Conservation (phyloP, 2,888 invertebrate genomes). For the Drosophila falleni region DNA sequence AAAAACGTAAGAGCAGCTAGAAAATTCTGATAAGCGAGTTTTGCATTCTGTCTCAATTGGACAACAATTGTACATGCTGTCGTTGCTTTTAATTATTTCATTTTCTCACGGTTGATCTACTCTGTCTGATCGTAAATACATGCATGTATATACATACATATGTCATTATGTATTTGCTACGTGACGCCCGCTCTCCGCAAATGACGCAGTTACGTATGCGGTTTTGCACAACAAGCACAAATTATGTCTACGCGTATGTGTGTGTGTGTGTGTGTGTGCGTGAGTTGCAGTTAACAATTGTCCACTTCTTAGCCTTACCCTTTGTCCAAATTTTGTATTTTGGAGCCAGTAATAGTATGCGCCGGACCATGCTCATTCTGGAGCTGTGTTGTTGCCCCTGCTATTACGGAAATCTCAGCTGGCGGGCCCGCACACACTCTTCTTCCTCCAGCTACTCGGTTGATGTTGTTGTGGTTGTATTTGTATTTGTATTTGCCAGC, state of each 20-base stretch:
- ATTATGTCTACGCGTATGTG: constrained; percentile 4
- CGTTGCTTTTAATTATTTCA: constrained; percentile 17
- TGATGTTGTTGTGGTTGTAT: background rate
- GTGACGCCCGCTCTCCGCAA: constrained; percentile 52
- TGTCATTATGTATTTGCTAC: constrained; percentile 17
- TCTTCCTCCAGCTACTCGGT: constrained; percentile 22
- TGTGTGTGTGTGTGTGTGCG: constrained; percentile 8
- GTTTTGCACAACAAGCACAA: constrained; percentile 59
- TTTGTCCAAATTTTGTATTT: constrained; percentile 81
- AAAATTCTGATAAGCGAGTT: constrained; percentile 59
- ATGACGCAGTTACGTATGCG: constrained; percentile 81
- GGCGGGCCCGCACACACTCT: constrained; percentile 45
- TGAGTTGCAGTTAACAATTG: constrained; percentile 22
- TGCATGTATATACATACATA: background rate
- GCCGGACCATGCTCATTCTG: constrained; percentile 82
- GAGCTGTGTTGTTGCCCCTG: constrained; percentile 34
- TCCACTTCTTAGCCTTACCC: constrained; percentile 64
- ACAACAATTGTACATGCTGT: constrained; percentile 1
- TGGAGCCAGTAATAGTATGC: constrained; percentile 80
- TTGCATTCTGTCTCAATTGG: constrained; percentile 15
- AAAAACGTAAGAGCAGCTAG: constrained; percentile 1
- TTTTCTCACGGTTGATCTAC: constrained; percentile 25
- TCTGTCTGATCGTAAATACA: constrained; percentile 26
- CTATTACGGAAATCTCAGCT: constrained; percentile 64
- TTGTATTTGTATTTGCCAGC: constrained; percentile 28